Conservation (phyloP, 1,140 invertebrate species). For the Hylaeus volcanicus region DNA sequence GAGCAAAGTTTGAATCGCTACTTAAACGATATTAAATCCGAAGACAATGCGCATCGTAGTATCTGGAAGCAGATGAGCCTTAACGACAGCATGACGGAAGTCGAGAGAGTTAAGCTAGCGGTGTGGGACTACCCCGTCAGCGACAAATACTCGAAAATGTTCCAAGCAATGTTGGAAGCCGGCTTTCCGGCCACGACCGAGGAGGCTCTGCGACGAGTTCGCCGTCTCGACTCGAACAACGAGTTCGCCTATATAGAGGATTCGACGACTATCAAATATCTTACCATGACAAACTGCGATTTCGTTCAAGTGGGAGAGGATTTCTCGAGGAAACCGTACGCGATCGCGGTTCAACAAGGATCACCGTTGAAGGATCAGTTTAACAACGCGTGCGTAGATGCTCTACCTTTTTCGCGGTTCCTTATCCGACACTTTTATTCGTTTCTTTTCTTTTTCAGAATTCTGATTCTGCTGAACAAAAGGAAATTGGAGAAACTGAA, state of each 20-base stretch:
- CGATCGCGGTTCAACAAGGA: constrained; percentile 97
- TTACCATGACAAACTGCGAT: constrained; percentile 93
- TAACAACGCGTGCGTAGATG: constrained; percentile 89
- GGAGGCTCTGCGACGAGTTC: constrained; percentile 90
- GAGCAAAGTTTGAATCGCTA: too few relatives aligned
- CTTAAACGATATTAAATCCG: too few relatives aligned
- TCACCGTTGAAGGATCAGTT: constrained; percentile 95
- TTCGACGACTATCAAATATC: constrained; percentile 95
- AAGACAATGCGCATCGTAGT: constrained; percentile 78
- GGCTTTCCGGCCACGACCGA: constrained; percentile 88
- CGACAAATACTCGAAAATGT: constrained; percentile 99
- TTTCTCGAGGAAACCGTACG: constrained; percentile 97
- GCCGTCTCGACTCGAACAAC: constrained; percentile 85
- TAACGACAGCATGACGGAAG: constrained; percentile 93
- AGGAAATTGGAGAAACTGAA: constrained; percentile 95
- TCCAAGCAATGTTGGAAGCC: constrained; percentile 97
- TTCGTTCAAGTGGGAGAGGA: constrained; percentile 95
- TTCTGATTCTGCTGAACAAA: constrained; percentile 95
- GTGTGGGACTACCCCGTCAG: constrained; percentile 99
- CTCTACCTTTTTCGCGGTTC: neutral
- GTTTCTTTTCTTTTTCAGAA: constrained; percentile 71
- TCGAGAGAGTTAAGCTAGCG: constrained; percentile 94
- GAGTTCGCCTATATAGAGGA: constrained; percentile 97
- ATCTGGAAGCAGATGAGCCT: constrained; percentile 99
- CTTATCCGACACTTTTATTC: neutral